phyloP scores from a whole-genome alignment of 2,888 invertebrate species.

The Anaspis maculata region DNA sequence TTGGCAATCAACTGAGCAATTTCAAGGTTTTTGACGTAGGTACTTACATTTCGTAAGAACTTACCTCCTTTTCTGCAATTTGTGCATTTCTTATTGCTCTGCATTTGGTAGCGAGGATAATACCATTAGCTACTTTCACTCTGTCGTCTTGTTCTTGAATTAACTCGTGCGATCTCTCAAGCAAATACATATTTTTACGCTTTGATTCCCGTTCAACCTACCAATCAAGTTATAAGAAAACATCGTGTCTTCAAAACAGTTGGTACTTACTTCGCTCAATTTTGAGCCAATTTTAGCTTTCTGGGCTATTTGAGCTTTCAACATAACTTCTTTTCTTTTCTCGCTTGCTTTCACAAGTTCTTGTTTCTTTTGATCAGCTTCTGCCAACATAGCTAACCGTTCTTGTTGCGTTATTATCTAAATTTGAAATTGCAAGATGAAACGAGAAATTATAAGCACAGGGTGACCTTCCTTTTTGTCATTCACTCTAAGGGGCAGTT shows the following conservation, averaged over 20 bases:
- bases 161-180: conserved; percentile 47
- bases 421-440: no score
- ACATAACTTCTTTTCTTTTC: conserved; percentile 42
- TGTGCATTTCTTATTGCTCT: conserved; percentile 79
- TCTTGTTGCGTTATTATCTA: conserved; percentile 44
- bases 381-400: conserved; percentile 39
- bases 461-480: no score
- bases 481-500: no score
- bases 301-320: conserved; percentile 26
- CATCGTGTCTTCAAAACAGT: no score
- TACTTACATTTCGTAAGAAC: no score
- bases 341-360: conserved; percentile 51
- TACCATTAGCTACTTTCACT: conserved; percentile 64
- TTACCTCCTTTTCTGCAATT: conserved; percentile 53
- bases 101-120: conserved; percentile 77
- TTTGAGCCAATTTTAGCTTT: conserved; percentile 23
- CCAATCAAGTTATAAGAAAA: no score
- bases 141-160: conserved; percentile 54
- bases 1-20: conserved; percentile 48
- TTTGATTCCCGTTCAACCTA: conserved; percentile 46
- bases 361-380: conserved; percentile 40
- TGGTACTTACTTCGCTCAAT: conserved; percentile 2
- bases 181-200: conserved; percentile 42
- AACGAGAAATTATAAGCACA: no score
- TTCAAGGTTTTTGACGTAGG: no score